Conservation (phyloP, 2,888 invertebrate species). For the Synanthedon tipuliformis region DNA sequence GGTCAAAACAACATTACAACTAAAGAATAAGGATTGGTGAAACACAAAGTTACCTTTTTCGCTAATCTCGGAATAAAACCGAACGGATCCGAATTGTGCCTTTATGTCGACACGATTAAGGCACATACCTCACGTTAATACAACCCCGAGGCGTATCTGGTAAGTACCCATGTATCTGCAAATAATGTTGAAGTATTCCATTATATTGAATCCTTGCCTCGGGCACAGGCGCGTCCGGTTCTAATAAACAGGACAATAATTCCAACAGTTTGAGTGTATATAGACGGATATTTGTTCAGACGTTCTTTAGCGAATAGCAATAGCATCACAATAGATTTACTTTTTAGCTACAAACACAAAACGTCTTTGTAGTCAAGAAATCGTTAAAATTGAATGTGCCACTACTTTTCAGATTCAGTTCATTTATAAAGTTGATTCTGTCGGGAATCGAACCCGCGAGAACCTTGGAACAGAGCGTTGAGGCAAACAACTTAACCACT, state of each 20-base stretch:
- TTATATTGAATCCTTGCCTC: slow-evolving; percentile 65
- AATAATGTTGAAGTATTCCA: slow-evolving; percentile 68
- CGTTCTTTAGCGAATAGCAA: slow-evolving; percentile 11
- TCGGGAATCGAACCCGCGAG: too few relatives aligned
- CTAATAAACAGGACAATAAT: slow-evolving; percentile 63
- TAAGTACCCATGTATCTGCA: slow-evolving; percentile 60
- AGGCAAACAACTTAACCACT: too few relatives aligned
- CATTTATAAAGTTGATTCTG: too few relatives aligned
- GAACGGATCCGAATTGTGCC: slow-evolving; percentile 12
- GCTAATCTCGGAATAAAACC: slow-evolving; percentile 15
- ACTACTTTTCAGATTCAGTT: too few relatives aligned
- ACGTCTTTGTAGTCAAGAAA: slow-evolving; percentile 14
- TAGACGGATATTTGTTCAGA: slow-evolving; percentile 41
- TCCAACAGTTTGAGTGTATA: slow-evolving; percentile 3
- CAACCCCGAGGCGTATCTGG: slow-evolving; percentile 45
- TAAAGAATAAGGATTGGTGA: slow-evolving; percentile 15
- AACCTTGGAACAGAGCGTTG: too few relatives aligned
- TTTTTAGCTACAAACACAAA: too few relatives aligned
- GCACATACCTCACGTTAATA: slow-evolving; percentile 46
- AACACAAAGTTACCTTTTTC: slow-evolving; percentile 13
- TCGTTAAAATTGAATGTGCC: slow-evolving; percentile 9
- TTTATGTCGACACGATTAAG: slow-evolving; percentile 43
- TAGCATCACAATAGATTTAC: too few relatives aligned
- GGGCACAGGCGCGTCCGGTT: slow-evolving; percentile 53
- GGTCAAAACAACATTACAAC: slow-evolving; percentile 11